Base-by-base conservation (phyloP, 2,888 invertebrate species). In the Vannuccia rotundouncinata region DNA sequence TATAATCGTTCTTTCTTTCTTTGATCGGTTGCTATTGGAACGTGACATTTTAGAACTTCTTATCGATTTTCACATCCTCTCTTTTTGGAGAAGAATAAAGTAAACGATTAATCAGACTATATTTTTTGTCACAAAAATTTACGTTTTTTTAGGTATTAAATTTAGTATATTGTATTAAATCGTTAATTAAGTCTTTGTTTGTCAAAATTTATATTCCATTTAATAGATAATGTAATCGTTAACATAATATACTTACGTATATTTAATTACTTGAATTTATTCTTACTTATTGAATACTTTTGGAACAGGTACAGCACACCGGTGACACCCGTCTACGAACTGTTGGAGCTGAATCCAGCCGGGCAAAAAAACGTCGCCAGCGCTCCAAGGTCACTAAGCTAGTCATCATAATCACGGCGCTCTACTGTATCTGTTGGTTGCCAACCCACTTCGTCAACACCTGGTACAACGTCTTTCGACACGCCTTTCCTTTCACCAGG, bases 311-410 rank as follows among this genome's bases (percentile, higher is more conserved):
- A 45, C 5, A 45, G 5, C 45, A 45, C 5, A 45, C 13, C 25
- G 66, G 66, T 13, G 66, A 66, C 13, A 66, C 25, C 2, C 10
- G 66, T 5, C 66, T 66, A 5, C 66, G 66, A 5, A 13, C 2
- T 66, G 25, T 22, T 22, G 66, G 66, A 5, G 22, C 22, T 27
- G 66, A 66, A 66, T 66, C 66, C 13, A 66, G 25, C 25, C 66
- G 66, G 2, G 66, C 66, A 17, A 66, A 79, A n/a, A 79, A 79
- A 31, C 79, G 79, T 1, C 79, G 29, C 5, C 79, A 80, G 22
- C 79, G 79, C 30, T 78, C 79, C 17, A 79, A 79, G 79, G 79
- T 79, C 0, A 79, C 79, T 5, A 79, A 79, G 31, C 25, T 79
- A 10, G 79, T 79, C n/a, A 79, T 79, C 13, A 27, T 79, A 0